Evolutionary conservation across 2,797 vertebrate genomes (phyloP).

Genomic region (Linurgus olivaceus): DNA sequence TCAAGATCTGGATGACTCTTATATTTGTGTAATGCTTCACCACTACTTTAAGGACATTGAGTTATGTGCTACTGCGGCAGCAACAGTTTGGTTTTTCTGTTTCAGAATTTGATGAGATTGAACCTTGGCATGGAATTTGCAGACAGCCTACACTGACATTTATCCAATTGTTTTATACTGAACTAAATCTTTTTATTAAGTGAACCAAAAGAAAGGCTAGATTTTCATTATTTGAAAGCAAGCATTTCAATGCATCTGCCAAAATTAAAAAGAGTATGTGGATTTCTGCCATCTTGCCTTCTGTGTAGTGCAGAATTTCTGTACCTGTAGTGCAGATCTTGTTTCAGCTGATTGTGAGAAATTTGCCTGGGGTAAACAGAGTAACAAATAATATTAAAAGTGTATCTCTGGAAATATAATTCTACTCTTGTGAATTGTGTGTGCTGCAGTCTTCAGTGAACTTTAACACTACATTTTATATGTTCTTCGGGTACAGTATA

Average conservation of each 20-base stretch:
- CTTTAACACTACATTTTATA: background rate
- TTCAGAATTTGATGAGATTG: background rate
- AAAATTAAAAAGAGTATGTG: background rate
- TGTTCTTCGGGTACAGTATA: background rate
- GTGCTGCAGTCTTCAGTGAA: background rate
- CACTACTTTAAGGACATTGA: background rate
- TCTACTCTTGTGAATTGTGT: background rate
- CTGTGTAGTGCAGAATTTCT: background rate
- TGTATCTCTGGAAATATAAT: background rate
- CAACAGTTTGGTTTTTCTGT: background rate
- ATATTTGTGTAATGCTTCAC: background rate
- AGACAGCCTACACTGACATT: background rate
- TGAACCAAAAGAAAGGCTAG: background rate
- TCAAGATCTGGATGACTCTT: background rate
- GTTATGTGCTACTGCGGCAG: background rate
- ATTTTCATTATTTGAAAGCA: background rate
- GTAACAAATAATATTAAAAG: slow-evolving; percentile 2
- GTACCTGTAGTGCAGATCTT: background rate
- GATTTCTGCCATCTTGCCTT: background rate
- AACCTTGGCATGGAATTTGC: background rate
- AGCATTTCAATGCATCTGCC: background rate
- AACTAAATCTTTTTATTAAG: background rate
- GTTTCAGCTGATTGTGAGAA: background rate
- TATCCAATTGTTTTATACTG: background rate
- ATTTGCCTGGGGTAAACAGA: background rate